Evolutionary conservation across 1,140 invertebrate species (phyloP).

Genomic region (Bradysia coprophila): DNA sequence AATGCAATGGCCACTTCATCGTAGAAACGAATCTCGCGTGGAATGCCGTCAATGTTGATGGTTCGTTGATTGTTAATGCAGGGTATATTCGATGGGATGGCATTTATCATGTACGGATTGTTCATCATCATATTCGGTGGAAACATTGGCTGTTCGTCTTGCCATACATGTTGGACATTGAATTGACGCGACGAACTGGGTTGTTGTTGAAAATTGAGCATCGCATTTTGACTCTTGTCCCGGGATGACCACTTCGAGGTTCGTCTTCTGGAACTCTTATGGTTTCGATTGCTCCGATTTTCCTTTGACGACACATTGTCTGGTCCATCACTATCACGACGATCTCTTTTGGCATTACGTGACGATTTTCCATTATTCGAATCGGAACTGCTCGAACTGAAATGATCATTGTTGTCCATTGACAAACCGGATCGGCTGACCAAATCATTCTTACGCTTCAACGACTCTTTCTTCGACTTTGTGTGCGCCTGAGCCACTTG

Average conservation of each 20-base stretch:
- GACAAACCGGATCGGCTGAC: neutral
- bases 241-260: conserved; percentile 3
- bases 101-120: neutral
- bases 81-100: conserved; percentile 6
- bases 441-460: neutral
- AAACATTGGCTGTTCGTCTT: neutral
- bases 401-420: neutral
- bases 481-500: conserved; percentile 3
- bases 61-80: conserved; percentile 31
- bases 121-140: neutral
- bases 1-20: conserved; percentile 68
- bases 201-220: neutral
- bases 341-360: neutral
- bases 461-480: conserved; percentile 1
- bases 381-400: neutral
- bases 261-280: conserved; percentile 5
- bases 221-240: conserved; percentile 3
- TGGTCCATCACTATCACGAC: neutral
- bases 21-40: conserved; percentile 71
- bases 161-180: neutral
- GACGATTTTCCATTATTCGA: neutral
- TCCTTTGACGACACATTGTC: neutral
- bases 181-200: neutral
- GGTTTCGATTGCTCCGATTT: too few relatives aligned
- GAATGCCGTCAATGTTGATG: conserved; percentile 69